These are phyloP conservation scores for Matsumyia berberina DNA, from an alignment of 2,888 invertebrate genomes.

Conservation along the genomic window DNA sequence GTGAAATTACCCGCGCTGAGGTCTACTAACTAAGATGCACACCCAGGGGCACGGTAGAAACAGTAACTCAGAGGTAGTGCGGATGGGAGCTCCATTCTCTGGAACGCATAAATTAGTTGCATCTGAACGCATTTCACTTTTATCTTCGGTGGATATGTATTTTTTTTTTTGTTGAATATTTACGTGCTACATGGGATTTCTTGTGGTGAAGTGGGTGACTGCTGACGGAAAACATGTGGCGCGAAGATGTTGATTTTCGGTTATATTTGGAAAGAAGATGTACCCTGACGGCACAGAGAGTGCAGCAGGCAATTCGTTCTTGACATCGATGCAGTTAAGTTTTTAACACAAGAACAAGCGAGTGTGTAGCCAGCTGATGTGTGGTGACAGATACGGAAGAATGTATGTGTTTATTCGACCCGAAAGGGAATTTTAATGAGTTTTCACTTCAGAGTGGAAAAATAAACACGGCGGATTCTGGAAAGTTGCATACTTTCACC, in stretches of 20 bases:
- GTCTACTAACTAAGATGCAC: conserved; percentile 29
- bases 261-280: conserved; percentile 39
- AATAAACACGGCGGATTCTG: conserved; percentile 29
- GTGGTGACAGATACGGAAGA: conserved; percentile 41
- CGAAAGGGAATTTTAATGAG: conserved; percentile 50
- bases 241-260: conserved; percentile 57
- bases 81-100: conserved; percentile 50
- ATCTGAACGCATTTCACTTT: conserved; percentile 73
- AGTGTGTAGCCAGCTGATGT: conserved; percentile 50
- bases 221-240: conserved; percentile 62
- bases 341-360: conserved; percentile 38
- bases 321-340: conserved; percentile 33
- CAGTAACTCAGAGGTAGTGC: conserved; percentile 31
- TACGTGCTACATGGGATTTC: conserved; percentile 37
- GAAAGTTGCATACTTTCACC: conserved; percentile 47
- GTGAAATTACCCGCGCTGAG: conserved; percentile 60
- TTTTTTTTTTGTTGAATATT: conserved; percentile 28
- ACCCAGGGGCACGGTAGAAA: conserved; percentile 28
- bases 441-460: conserved; percentile 16
- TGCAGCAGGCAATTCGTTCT: neutral
- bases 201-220: conserved; percentile 41
- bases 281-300: neutral
- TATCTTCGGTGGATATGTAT: conserved; percentile 54
- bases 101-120: conserved; percentile 75
- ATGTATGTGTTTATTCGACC: conserved; percentile 53